Conservation (phyloP, 2,888 invertebrate genomes). For the Mallateleia sp. region DNA sequence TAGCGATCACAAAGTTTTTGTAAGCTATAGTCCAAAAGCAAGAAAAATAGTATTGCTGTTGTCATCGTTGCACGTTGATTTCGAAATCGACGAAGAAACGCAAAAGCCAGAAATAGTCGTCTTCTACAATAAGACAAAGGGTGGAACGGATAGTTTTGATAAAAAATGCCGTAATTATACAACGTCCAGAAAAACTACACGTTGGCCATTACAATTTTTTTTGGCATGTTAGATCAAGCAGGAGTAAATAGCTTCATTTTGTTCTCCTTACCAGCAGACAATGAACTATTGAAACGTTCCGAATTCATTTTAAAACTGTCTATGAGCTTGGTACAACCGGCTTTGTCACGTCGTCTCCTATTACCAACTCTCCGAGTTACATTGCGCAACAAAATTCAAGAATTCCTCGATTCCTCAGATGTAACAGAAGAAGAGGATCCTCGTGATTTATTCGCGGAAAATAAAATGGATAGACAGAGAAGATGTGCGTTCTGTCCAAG, state of each 20-base stretch:
- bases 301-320: too few relatives aligned
- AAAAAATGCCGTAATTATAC: slow-evolving; percentile 76
- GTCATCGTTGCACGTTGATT: background rate
- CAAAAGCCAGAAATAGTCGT: slow-evolving; percentile 76
- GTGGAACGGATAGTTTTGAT: slow-evolving; percentile 82
- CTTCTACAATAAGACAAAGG: slow-evolving; percentile 81
- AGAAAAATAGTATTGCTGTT: slow-evolving; percentile 51
- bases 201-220: slow-evolving; percentile 81
- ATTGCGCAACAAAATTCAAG: too few relatives aligned
- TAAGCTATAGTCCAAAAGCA: slow-evolving; percentile 81
- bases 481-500: too few relatives aligned
- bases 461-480: too few relatives aligned
- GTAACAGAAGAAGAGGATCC: too few relatives aligned
- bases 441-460: too few relatives aligned
- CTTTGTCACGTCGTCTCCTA: too few relatives aligned
- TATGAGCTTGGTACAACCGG: too few relatives aligned
- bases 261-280: background rate
- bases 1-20: slow-evolving; percentile 72
- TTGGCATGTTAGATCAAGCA: slow-evolving; percentile 80
- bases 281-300: too few relatives aligned
- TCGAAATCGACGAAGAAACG: slow-evolving; percentile 12
- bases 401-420: too few relatives aligned
- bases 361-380: too few relatives aligned
- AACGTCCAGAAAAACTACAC: slow-evolving; percentile 56
- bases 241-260: slow-evolving; percentile 77